Conservation (phyloP, 2,888 invertebrate genomes). For the Mythimna ferrago region DNA sequence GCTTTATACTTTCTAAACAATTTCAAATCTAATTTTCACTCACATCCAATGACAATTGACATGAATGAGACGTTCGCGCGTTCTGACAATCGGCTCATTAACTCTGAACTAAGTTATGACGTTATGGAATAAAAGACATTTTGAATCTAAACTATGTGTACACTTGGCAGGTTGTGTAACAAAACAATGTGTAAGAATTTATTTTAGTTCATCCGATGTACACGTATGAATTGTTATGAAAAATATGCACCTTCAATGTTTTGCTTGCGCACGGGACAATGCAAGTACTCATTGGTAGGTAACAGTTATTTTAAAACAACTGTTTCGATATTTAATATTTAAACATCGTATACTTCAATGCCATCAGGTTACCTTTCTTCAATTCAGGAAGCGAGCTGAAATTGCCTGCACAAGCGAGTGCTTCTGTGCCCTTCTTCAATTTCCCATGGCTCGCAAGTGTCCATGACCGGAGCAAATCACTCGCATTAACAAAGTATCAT, state of each 20-base stretch:
- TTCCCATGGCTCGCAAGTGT: constrained; percentile 56
- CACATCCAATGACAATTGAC: constrained; percentile 37
- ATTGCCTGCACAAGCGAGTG: constrained; percentile 3
- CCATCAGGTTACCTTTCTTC: constrained; percentile 45
- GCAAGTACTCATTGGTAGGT: constrained; percentile 14
- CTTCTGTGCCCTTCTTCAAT: constrained; percentile 33
- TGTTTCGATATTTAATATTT: constrained; percentile 43
- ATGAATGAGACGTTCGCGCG: constrained; percentile 34
- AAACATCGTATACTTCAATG: constrained; percentile 52
- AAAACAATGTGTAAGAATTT: constrained; percentile 42
- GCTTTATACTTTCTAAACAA: constrained; percentile 57
- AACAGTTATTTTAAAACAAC: constrained; percentile 51
- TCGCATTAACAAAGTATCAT: constrained; percentile 61
- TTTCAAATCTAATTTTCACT: constrained; percentile 62
- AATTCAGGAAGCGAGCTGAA: constrained; percentile 33
- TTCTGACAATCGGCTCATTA: constrained; percentile 45
- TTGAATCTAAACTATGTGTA: constrained; percentile 11
- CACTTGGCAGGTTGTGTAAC: constrained; percentile 7
- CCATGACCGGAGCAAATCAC: constrained; percentile 69
- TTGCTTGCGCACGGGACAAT: constrained; percentile 43
- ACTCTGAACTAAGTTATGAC: constrained; percentile 33
- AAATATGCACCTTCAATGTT: constrained; percentile 45
- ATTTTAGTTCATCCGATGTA: constrained; percentile 20
- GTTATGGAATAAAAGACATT: constrained; percentile 2
- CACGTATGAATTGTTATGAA: constrained; percentile 38